phyloP scores from a whole-genome alignment of 2,797 vertebrate genomes.

The Delichon dasypus region DNA sequence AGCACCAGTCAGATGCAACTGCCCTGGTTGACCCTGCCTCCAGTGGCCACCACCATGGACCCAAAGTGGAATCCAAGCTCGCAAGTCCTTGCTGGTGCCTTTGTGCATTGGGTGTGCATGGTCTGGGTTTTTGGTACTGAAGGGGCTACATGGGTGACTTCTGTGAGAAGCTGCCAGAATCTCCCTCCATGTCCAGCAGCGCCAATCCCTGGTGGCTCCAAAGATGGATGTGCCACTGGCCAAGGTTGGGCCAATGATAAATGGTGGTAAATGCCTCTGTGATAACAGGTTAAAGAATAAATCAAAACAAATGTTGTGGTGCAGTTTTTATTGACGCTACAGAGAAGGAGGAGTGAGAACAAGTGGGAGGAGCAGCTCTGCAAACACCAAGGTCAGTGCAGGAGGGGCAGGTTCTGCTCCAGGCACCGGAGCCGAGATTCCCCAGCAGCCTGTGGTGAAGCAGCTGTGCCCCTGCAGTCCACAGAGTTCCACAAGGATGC shows the following conservation, averaged over 20 bases:
- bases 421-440: fast-evolving
- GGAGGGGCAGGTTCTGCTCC: not conserved
- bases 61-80: not conserved
- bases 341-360: not conserved
- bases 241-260: not conserved
- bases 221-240: fast-evolving
- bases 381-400: not conserved
- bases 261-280: too few species aligned
- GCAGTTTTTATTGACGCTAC: too few species aligned
- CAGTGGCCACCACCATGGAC: not conserved
- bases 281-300: not conserved
- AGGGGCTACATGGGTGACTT: not conserved
- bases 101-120: too few species aligned
- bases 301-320: not conserved
- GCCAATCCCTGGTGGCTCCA: not conserved
- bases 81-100: not conserved
- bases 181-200: not conserved
- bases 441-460: not conserved
- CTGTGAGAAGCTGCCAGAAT: not conserved
- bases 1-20: not conserved
- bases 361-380: not conserved
- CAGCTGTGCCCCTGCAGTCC: not conserved
- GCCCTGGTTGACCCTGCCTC: not conserved
- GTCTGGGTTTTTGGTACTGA: not conserved
- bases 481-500: not conserved